phyloP scores from a whole-genome alignment of 1,140 invertebrate genomes.

The Drosophila littoralis region DNA sequence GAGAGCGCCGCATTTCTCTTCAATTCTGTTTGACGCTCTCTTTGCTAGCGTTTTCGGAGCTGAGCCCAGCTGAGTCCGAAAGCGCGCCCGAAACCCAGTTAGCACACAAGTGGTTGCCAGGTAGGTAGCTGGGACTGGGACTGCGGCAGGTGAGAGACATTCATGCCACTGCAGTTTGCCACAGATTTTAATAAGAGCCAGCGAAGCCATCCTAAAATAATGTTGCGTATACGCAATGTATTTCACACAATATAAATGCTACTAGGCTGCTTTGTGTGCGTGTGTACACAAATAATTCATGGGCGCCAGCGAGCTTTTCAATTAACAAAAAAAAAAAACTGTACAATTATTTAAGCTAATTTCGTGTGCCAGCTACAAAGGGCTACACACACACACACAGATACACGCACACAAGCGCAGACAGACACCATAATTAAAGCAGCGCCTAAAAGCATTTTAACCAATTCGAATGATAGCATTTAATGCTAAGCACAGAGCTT shows the following conservation, averaged over 20 bases:
- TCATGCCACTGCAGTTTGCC: constrained; percentile 15
- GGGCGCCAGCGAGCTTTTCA: constrained; percentile 5
- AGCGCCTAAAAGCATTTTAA: constrained; percentile 14
- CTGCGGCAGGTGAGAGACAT: constrained; percentile 2
- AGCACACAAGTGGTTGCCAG: constrained; percentile 72
- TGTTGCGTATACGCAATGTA: constrained; percentile 31
- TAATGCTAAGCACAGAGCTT: neutral
- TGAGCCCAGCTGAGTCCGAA: constrained; percentile 64
- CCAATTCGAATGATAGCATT: neutral
- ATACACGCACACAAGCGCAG: neutral
- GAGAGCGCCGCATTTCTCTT: constrained; percentile 11
- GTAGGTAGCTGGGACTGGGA: constrained; percentile 1
- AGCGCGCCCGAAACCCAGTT: constrained; percentile 19
- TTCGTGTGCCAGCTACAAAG: constrained; percentile 23
- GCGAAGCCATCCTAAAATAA: constrained; percentile 10
- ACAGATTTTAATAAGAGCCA: constrained; percentile 16
- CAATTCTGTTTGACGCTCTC: neutral
- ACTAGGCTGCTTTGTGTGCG: neutral
- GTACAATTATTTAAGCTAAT: constrained; percentile 39
- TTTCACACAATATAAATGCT: neutral
- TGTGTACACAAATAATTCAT: constrained; percentile 9
- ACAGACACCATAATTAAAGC: constrained; percentile 6
- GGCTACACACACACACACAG: neutral
- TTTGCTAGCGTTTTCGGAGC: constrained; percentile 24
- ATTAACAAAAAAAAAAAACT: constrained; percentile 9